A percentile compares a stretch with the other conserved stretches of the same genome.
These are phyloP conservation scores for Piaya cayana DNA, from an alignment of 2,113 vertebrate species.

Conservation along the genomic window DNA sequence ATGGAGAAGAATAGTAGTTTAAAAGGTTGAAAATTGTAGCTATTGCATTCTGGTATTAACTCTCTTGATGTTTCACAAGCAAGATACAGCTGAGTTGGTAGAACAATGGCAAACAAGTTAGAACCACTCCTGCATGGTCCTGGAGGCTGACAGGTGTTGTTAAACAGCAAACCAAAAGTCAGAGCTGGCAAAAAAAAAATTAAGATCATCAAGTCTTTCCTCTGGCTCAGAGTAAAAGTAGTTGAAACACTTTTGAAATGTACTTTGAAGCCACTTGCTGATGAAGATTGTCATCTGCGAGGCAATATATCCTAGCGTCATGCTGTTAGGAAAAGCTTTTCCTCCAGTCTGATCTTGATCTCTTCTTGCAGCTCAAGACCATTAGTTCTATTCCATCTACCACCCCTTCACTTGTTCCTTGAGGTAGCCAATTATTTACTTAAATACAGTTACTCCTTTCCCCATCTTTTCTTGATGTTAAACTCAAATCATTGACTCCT, in stretches of 20 bases:
- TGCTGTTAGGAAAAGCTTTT: not conserved
- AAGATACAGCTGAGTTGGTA: not conserved
- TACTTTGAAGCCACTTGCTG: not conserved
- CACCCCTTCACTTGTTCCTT: not conserved
- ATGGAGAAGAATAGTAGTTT: not conserved
- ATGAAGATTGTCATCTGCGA: not conserved
- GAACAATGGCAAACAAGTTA: not conserved
- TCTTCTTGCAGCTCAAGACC: not conserved
- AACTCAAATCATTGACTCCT: not conserved
- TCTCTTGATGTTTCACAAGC: not conserved
- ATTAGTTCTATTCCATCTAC: not conserved
- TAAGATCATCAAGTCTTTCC: not conserved
- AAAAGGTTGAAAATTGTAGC: not conserved
- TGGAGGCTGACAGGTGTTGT: not conserved
- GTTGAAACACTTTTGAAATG: not conserved
- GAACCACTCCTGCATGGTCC: not conserved
- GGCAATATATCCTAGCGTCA: not conserved
- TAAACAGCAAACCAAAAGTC: not conserved
- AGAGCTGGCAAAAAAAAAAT: not conserved
- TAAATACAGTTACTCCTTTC: not conserved
- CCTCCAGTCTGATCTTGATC: not conserved
- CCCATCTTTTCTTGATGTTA: not conserved
- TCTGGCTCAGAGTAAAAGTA: not conserved
- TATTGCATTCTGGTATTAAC: not conserved
- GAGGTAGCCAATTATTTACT: not conserved